These are phyloP conservation scores for Nothobranchius kuhntae DNA, from an alignment of 2,113 vertebrate species.

Conservation along the genomic window DNA sequence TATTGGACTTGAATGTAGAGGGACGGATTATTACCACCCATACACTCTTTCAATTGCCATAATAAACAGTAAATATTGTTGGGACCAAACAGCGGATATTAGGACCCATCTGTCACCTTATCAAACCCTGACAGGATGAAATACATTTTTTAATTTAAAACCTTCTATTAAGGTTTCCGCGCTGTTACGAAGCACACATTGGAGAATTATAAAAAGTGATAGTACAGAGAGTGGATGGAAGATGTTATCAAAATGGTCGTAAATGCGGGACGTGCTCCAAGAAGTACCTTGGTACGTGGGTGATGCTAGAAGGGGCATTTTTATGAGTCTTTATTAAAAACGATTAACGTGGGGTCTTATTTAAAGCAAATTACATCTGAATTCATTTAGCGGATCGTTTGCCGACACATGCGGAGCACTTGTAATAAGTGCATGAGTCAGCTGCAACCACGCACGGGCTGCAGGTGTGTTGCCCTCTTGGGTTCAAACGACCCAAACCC, in stretches of 20 bases:
- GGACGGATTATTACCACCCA: constrained; percentile 18
- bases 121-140: constrained; percentile 58
- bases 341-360: constrained; percentile 38
- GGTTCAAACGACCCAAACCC: constrained; percentile 37
- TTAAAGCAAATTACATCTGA: constrained; percentile 53
- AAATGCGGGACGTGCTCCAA: constrained; percentile 40
- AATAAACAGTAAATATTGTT: constrained; percentile 47
- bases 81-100: constrained; percentile 38
- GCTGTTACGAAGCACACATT: constrained; percentile 40
- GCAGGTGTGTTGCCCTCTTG: constrained; percentile 21
- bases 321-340: constrained; percentile 68
- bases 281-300: constrained; percentile 35
- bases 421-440: constrained; percentile 39
- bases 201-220: constrained; percentile 48
- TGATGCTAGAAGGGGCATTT: constrained; percentile 30
- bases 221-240: neutral
- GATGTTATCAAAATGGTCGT: constrained; percentile 41
- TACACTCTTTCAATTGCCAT: constrained; percentile 7
- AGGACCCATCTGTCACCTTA: constrained; percentile 53
- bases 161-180: constrained; percentile 31
- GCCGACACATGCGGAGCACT: constrained; percentile 6
- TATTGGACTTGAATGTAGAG: constrained; percentile 34
- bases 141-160: constrained; percentile 66
- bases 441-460: constrained; percentile 18
- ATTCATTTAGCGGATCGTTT: constrained; percentile 25